Evolutionary conservation across 2,888 invertebrate genomes (phyloP).

Genomic region (Orchesella flavescens): DNA sequence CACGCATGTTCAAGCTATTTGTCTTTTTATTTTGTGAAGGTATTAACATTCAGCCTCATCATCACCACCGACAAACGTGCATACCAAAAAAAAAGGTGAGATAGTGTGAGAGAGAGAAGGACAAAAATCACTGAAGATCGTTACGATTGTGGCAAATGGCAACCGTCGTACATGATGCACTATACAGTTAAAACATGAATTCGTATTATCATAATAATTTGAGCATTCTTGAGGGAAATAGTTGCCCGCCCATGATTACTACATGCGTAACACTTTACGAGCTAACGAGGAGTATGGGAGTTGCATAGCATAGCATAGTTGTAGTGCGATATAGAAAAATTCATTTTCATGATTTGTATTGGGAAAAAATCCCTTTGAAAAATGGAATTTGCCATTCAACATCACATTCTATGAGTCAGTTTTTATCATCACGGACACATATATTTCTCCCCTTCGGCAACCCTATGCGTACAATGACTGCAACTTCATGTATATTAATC

Average conservation of each 20-base stretch:
- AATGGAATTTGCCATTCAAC: too few relatives aligned
- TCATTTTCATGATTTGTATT: too few relatives aligned
- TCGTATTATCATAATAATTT: neutral
- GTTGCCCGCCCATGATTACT: neutral
- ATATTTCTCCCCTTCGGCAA: too few relatives aligned
- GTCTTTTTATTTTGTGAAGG: neutral
- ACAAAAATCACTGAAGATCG: neutral
- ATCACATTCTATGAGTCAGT: too few relatives aligned
- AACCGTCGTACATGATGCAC: neutral
- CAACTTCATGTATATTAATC: too few relatives aligned
- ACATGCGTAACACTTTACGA: too few relatives aligned
- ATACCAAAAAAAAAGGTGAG: neutral
- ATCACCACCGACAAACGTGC: conserved; percentile 8
- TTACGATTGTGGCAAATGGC: conserved; percentile 11
- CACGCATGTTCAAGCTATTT: neutral
- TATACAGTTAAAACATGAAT: neutral
- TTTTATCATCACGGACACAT: too few relatives aligned
- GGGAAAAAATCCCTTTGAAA: too few relatives aligned
- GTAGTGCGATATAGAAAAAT: too few relatives aligned
- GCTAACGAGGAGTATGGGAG: too few relatives aligned
- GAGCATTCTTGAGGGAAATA: neutral
- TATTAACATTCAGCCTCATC: neutral
- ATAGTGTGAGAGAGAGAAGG: neutral
- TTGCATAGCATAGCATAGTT: too few relatives aligned
- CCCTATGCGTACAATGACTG: too few relatives aligned